Evolutionary conservation across 2,797 vertebrate genomes (phyloP).

Genomic region (Takifugu rubripes): DNA sequence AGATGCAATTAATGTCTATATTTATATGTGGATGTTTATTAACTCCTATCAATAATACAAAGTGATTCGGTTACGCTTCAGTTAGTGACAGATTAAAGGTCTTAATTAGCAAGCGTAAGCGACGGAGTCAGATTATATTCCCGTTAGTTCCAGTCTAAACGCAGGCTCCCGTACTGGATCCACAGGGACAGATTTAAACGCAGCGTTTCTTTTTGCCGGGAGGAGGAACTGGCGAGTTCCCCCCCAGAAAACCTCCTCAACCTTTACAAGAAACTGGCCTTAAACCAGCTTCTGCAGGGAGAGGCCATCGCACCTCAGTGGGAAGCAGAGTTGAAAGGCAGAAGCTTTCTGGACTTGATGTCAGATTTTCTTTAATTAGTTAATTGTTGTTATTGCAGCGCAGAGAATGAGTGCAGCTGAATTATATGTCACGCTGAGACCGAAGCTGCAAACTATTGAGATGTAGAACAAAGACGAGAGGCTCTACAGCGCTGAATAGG

Average conservation of each 20-base stretch:
- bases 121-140: background rate
- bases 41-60: background rate
- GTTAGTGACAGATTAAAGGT: background rate
- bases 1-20: too few species aligned
- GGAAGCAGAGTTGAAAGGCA: background rate
- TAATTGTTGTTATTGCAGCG: too few species aligned
- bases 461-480: constrained; percentile 48
- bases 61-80: background rate
- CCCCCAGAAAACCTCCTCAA: background rate
- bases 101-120: background rate
- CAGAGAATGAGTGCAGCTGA: constrained; percentile 1
- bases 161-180: background rate
- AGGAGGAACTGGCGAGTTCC: background rate
- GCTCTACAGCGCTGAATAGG: constrained; percentile 55
- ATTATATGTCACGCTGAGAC: constrained; percentile 8
- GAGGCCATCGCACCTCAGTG: background rate
- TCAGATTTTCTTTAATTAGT: background rate
- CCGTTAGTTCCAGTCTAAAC: background rate
- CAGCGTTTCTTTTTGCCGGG: background rate
- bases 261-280: background rate
- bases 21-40: background rate
- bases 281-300: background rate
- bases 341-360: background rate
- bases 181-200: background rate
- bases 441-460: background rate